Evolutionary conservation across 2,888 invertebrate genomes (phyloP).

Genomic region (Megalurothrips usitatus): DNA sequence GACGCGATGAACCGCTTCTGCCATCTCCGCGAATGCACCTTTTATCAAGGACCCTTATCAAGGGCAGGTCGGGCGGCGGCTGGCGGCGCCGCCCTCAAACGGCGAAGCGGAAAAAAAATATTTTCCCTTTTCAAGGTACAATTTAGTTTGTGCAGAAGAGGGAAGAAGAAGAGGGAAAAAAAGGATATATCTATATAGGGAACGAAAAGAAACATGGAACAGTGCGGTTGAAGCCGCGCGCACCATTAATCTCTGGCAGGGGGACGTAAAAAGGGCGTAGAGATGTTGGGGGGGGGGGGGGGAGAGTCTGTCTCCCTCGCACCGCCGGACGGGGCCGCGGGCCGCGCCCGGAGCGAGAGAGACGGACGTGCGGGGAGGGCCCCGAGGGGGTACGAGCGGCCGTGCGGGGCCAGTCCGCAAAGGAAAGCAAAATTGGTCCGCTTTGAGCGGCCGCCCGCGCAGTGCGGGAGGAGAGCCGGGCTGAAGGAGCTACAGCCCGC

Average conservation of each 20-base stretch:
- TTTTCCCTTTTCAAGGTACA: constrained; percentile 15
- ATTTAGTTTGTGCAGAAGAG: constrained; percentile 7
- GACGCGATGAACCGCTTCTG: too few relatives aligned
- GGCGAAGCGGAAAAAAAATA: neutral
- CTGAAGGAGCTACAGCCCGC: too few relatives aligned
- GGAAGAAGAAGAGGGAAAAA: constrained; percentile 25
- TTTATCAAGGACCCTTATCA: too few relatives aligned
- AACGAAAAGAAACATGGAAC: constrained; percentile 20
- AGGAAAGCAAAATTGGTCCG: too few relatives aligned
- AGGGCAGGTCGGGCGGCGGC: neutral
- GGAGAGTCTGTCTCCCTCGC: neutral
- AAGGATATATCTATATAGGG: constrained; percentile 18
- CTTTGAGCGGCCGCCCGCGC: too few relatives aligned
- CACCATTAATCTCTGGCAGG: constrained; percentile 16
- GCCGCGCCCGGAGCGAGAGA: neutral
- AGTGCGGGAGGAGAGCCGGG: too few relatives aligned
- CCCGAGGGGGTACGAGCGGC: too few relatives aligned
- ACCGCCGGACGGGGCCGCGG: neutral
- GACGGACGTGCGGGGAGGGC: neutral
- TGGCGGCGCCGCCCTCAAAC: neutral
- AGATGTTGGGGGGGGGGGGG: constrained; percentile 5
- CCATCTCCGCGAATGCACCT: neutral
- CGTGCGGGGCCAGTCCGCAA: too few relatives aligned
- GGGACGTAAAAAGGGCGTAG: constrained; percentile 25
- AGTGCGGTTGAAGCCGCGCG: constrained; percentile 7